Percentiles rank a stretch among this genome's conserved stretches.
These are phyloP conservation scores for Lanius collurio DNA, from an alignment of 2,113 vertebrate genomes.

Conservation along the genomic window DNA sequence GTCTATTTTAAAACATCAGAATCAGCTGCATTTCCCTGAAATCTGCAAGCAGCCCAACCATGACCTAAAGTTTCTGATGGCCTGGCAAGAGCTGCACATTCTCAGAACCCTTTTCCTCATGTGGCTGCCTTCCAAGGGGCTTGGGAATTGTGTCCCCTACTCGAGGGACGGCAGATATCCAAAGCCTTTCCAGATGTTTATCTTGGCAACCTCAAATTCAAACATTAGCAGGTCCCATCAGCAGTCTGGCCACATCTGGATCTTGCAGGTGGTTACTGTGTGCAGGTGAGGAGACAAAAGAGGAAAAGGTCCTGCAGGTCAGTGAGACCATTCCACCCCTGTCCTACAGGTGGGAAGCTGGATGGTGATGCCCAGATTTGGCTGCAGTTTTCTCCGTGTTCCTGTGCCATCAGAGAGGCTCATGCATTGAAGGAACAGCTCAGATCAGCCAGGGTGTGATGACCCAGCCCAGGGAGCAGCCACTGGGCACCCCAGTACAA, in stretches of 20 bases:
- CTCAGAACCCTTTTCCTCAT: not conserved
- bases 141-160: not conserved
- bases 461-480: not conserved
- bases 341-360: not conserved
- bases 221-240: not conserved
- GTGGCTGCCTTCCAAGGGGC: not conserved
- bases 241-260: not conserved
- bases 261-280: not conserved
- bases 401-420: not conserved
- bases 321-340: not conserved
- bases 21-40: not conserved
- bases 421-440: not conserved
- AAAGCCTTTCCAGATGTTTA: slow-evolving; percentile 40
- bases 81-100: not conserved
- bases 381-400: not conserved
- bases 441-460: not conserved
- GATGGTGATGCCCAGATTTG: not conserved
- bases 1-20: not conserved
- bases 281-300: not conserved
- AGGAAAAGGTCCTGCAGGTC: not conserved
- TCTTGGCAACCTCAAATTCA: not conserved
- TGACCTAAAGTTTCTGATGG: not conserved
- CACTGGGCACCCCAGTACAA: fast-evolving
- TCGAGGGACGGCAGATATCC: not conserved
- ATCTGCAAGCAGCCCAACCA: not conserved